Conservation (phyloP, 2,797 vertebrate species). For the Diceros bicornis region DNA sequence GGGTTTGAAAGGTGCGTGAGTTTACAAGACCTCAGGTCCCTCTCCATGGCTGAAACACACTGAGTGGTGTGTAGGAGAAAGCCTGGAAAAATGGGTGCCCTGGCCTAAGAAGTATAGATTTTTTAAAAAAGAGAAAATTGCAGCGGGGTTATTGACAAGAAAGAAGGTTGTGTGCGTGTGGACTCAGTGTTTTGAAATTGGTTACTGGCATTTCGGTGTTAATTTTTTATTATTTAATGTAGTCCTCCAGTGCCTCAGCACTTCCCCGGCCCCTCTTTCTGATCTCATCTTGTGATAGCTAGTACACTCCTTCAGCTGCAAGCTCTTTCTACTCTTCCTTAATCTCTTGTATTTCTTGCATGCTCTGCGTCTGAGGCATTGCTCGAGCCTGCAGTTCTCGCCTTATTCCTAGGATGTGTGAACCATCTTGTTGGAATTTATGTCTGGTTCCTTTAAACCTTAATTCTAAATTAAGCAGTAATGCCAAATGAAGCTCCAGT, state of each 20-base stretch:
- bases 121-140: neutral
- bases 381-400: neutral
- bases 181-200: neutral
- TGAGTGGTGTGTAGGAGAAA: neutral
- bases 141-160: neutral
- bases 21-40: neutral
- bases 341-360: neutral
- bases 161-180: neutral
- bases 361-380: neutral
- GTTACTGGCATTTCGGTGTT: neutral
- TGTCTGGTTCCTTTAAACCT: neutral
- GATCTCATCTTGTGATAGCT: neutral
- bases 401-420: neutral
- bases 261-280: neutral
- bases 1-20: neutral
- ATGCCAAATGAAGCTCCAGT: neutral
- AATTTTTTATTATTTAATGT: neutral
- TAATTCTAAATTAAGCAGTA: slow-evolving; percentile 46
- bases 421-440: slow-evolving; percentile 33
- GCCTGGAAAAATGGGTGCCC: neutral
- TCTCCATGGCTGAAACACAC: neutral
- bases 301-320: neutral
- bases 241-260: accelerated
- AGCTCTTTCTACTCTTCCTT: neutral
- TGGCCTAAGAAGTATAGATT: neutral